phyloP scores from a whole-genome alignment of 2,113 vertebrate genomes.

The Osmerus eperlanus region DNA sequence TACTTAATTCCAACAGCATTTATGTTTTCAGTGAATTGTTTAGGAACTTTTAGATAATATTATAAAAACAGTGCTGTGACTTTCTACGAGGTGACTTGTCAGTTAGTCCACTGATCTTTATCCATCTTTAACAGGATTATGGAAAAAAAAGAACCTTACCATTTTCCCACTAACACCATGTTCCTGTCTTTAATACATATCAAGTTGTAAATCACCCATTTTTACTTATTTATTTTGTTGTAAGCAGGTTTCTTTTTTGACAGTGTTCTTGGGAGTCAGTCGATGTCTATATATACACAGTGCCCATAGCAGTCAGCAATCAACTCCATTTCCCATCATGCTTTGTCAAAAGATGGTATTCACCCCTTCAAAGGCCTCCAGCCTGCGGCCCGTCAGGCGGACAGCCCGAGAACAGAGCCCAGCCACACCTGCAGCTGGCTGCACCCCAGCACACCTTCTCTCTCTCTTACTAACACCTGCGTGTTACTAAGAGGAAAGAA shows the following conservation, averaged over 20 bases:
- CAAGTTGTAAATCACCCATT: constrained; percentile 9
- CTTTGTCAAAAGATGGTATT: constrained; percentile 99
- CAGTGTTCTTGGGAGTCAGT: constrained; percentile 28
- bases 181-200: constrained; percentile 44
- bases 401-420: constrained; percentile 99
- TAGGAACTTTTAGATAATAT: not conserved
- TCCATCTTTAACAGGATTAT: constrained; percentile 34
- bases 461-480: constrained; percentile 29
- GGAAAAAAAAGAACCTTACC: constrained; percentile 21
- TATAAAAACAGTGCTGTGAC: constrained; percentile 59
- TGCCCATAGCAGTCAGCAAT: constrained; percentile 39
- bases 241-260: constrained; percentile 22
- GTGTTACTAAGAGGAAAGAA: constrained; percentile 19
- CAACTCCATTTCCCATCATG: constrained; percentile 82
- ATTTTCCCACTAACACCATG: constrained; percentile 32
- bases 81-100: constrained; percentile 45
- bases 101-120: constrained; percentile 20
- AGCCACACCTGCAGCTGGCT: constrained; percentile 90
- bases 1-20: not conserved
- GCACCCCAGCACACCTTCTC: constrained; percentile 53
- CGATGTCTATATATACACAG: constrained; percentile 16
- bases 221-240: constrained; percentile 20
- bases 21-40: not conserved
- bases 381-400: constrained; percentile 99
- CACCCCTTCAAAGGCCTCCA: constrained; percentile 99